These are phyloP conservation scores for Meriones unguiculatus DNA, from an alignment of 2,113 vertebrate genomes.

Conservation along the genomic window DNA sequence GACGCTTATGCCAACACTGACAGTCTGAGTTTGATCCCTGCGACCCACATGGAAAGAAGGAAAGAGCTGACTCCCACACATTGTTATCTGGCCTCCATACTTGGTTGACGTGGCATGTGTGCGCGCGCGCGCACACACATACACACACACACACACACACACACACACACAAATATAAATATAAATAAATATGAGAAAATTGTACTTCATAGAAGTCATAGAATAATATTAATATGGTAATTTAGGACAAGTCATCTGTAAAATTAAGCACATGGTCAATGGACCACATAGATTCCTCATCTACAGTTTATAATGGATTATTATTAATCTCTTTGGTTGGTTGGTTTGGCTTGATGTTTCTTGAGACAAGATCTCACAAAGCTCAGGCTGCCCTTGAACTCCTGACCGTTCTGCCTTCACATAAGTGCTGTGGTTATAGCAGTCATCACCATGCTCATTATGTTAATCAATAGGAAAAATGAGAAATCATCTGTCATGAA, in stretches of 20 bases:
- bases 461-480: background rate
- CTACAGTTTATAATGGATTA: background rate
- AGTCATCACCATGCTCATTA: too few relatives aligned
- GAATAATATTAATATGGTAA: background rate
- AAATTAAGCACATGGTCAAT: background rate
- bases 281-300: background rate
- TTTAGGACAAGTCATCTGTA: background rate
- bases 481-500: background rate
- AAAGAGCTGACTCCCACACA: background rate
- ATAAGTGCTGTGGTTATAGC: background rate
- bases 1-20: background rate
- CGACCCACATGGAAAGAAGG: background rate
- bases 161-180: rapidly evolving
- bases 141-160: too few relatives aligned
- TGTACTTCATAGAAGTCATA: background rate
- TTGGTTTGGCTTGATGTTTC: background rate
- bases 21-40: background rate
- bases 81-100: background rate
- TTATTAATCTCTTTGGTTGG: background rate
- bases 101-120: background rate
- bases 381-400: background rate
- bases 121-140: too few relatives aligned
- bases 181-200: background rate
- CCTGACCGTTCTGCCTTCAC: background rate
- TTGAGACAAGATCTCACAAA: background rate